Evolutionary conservation across 2,797 vertebrate genomes (phyloP).

Genomic region (Neostethus bicornis): DNA sequence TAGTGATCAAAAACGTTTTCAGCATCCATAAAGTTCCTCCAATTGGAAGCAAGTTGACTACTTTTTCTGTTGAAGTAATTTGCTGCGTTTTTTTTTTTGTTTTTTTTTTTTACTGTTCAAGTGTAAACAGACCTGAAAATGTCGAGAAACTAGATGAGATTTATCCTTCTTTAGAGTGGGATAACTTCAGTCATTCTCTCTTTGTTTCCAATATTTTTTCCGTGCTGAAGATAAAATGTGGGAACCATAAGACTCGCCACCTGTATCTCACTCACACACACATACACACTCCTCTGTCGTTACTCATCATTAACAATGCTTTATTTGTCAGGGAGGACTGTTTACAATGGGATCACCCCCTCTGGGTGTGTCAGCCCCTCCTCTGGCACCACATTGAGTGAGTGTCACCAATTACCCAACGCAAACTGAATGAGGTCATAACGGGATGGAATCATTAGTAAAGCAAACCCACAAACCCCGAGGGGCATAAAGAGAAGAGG

Average conservation of each 20-base stretch:
- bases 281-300: slow-evolving; percentile 47
- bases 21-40: too few species aligned
- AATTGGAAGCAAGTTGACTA: neutral
- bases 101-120: neutral
- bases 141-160: neutral
- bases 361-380: slow-evolving; percentile 50
- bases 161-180: neutral
- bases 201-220: neutral
- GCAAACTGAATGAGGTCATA: slow-evolving; percentile 75
- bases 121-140: neutral
- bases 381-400: slow-evolving; percentile 60
- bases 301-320: slow-evolving; percentile 74
- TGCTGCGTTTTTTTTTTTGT: neutral
- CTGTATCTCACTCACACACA: slow-evolving; percentile 36
- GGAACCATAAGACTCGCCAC: slow-evolving; percentile 22
- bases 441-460: slow-evolving; percentile 76
- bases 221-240: slow-evolving; percentile 8
- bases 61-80: neutral
- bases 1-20: too few species aligned
- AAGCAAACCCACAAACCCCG: slow-evolving; percentile 67
- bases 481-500: slow-evolving; percentile 36
- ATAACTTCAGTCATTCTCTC: neutral
- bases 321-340: slow-evolving; percentile 72
- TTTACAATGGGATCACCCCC: slow-evolving; percentile 60
- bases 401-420: slow-evolving; percentile 73